These are phyloP conservation scores for Alauda arvensis DNA, from an alignment of 2,797 vertebrate species.

Conservation along the genomic window DNA sequence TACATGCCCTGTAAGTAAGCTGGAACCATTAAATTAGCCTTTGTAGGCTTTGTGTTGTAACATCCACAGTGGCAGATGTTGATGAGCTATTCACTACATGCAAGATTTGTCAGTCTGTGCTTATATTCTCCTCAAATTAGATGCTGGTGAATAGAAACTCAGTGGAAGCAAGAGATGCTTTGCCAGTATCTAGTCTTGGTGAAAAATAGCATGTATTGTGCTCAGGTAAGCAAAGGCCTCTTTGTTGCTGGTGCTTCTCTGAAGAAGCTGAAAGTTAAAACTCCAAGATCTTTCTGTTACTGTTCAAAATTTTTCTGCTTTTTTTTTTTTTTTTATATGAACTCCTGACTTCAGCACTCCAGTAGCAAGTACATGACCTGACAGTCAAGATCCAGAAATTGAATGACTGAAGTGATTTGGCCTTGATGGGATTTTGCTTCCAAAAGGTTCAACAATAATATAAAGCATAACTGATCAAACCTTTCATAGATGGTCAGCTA, in stretches of 20 bases:
- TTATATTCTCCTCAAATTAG: not conserved
- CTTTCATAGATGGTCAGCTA: not conserved
- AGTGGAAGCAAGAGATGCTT: not conserved
- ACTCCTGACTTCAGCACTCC: not conserved
- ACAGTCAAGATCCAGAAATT: not conserved
- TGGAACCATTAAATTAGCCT: not conserved
- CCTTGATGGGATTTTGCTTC: not conserved
- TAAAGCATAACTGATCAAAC: not conserved
- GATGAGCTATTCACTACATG: not conserved
- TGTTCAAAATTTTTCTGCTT: not conserved
- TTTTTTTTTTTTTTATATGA: not conserved
- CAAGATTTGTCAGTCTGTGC: not conserved
- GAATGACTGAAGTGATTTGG: not conserved
- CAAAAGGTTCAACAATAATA: not conserved
- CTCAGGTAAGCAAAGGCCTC: not conserved
- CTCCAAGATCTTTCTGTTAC: not conserved
- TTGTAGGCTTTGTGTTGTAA: not conserved
- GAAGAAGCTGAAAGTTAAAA: not conserved
- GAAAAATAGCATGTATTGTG: not conserved
- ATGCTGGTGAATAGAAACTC: not conserved
- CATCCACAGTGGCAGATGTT: not conserved
- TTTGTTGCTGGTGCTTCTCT: not conserved
- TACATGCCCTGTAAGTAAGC: not conserved
- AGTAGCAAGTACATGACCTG: not conserved
- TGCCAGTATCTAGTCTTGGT: not conserved